Base-by-base conservation (phyloP, 2,113 vertebrate species). In the Callithrix jacchus region DNA sequence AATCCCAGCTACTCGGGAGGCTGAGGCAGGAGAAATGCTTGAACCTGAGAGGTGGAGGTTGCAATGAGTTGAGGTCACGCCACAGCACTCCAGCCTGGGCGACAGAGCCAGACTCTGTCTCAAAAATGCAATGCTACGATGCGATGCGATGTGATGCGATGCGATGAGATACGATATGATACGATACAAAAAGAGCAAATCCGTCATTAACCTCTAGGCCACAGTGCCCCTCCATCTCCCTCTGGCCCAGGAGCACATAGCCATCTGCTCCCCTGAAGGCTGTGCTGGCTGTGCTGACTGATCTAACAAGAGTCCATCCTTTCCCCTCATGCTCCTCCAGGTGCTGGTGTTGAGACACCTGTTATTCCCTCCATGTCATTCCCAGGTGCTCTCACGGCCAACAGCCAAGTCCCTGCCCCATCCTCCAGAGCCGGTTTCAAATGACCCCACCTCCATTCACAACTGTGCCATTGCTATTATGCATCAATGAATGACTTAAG, bases 401-500 rank as follows among this genome's bases (percentile, higher is more conserved):
- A 80, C 47, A 81, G 23, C 35, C 8, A 17, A 0, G 2, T 49
- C 58, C 17, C 49, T 66, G 6, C 80, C 45, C 81, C 52, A 18
- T 6, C 54, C 73, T 17, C 16, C 82, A 30, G 13, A 64, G 37
- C 47, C 32, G 12, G 18, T 23, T 32, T 3, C 79, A 1, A 45
- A 77, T 0, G 12, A 13, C 49, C 16, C 9, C 0, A 0, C 13
- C 74, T 21, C 64, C 14, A 16, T 32, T 10, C 54, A 9, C 30
- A 20, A 0, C 18, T 0, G 1, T 3, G n/a, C 14, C 21, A 49
- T 3, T 52, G 64, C 79, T 30, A 0, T 2, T 9, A 3, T 0
- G 64, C 5, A 0, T 32, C 64, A 10, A 8, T 4, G 14, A 77
- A 52, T 56, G 77, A 70, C 42, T 81, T 27, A 37, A 37, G 66